Evolutionary conservation across 2,888 invertebrate genomes (phyloP), one percentile per base, ranked within the genome.

Genomic region (Blastobasis lacticolella): DNA sequence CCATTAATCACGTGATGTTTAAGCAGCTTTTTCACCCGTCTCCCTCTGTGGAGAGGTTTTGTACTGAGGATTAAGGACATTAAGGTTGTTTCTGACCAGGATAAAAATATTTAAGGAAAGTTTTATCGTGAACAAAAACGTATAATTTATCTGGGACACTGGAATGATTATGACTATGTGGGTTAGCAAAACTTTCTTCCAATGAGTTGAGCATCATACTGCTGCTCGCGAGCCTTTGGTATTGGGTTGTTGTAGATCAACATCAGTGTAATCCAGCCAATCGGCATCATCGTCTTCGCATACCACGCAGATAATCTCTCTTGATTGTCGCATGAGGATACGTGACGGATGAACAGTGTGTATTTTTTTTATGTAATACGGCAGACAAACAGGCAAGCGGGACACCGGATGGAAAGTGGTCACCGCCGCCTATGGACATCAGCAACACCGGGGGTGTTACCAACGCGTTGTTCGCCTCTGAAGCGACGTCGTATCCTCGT

Each of bases 271-370:
- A 49, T 49, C 49, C 41, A 49, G 43, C 49, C 49, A 49, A 23
- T 49, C 49, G 49, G 49, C 37, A 38, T 49, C 49, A 49, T 49
- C 49, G 43, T 49, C 43, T 49, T 49, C 49, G 43, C 10, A 37
- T 43, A 49, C 49, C 23, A 49, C 49, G 49, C 49, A 49, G 49
- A 49, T 42, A 49, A 49, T 49, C 44, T 49, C 49, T 49, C 44
- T 49, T 10, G 49, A 49, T 49, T 36, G 46, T 46, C 46, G 46
- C 46, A 36, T 46, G 46, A 46, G 46, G 37, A 46, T 46, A 36
- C 46, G 46, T 46, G 46, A 46, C 5, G 46, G 37, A 46, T 36
- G 46, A n/a, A n/a, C n/a, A n/a, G n/a, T n/a, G n/a, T n/a, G n/a
- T n/a, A n/a, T n/a, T n/a, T n/a, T n/a, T n/a, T n/a, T n/a, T n/a